Base-by-base conservation (phyloP, 2,888 invertebrate genomes). In the Harpalus rubripes region DNA sequence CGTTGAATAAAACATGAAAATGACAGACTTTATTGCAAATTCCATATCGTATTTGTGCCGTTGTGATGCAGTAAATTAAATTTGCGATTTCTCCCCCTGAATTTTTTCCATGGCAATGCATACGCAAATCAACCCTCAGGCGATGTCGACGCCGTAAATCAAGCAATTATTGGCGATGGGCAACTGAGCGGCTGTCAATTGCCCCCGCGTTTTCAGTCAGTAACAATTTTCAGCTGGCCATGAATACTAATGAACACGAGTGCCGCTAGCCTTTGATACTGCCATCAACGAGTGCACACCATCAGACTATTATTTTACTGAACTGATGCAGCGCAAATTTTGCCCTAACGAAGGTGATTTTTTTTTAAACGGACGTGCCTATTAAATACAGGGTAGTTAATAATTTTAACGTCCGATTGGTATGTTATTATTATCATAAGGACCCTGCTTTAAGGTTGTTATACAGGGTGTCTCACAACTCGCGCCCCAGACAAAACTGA, bases 131-230 rank as follows among this genome's bases (percentile, higher is more conserved):
- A 0, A 52, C 10, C 12, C 59, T 16, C 16, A 7, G 15, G 15
- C 15, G 59, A 15, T 15, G 15, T 7, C 15, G 16, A 59, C 6
- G 59, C 26, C 22, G 79, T 79, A 79, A 79, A 79, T 79, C 79
- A 79, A 59, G 61, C 79, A 79, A 79, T 79, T 79, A 79, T 79
- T 79, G 79, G 39, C 74, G 74, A 44, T 74, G 74, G 39, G 18
- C 52, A 41, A 15, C 59, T 61, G 68, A 39, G 68, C 68, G 39
- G 39, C 26, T 39, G 68, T 68, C 79, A 79, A 59, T 59, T 79
- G 79, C 39, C 79, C 5, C 26, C 39, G 59, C 59, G 41, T 56
- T 79, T 79, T 61, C 79, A 79, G 58, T 79, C 79, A 59, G 41
- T 79, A 79, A 59, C 79, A 79, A 58, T 79, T 79, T 79, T 59